Evolutionary conservation across 30 jellyfish, hydroid and myxozoan species (phyloP).

Genomic region (Nemopilema nomurai): DNA sequence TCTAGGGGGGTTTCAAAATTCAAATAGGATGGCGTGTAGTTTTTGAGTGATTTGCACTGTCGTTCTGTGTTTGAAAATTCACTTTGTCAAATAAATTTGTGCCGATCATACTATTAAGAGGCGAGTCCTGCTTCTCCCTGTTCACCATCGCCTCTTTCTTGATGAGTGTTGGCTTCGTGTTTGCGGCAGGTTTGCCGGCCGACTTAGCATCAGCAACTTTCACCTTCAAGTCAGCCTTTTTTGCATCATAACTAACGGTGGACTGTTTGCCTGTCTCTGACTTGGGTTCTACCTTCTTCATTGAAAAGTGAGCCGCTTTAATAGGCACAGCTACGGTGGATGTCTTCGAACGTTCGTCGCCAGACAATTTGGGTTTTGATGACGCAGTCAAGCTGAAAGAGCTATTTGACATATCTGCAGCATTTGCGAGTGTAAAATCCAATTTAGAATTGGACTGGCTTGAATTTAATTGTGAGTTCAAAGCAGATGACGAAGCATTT

Average conservation of each 20-base stretch:
- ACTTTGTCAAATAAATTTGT: conserved; percentile 21
- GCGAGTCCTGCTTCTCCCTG: background rate
- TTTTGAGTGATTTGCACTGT: background rate
- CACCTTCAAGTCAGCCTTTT: background rate
- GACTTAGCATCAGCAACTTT: background rate
- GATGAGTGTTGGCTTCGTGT: background rate
- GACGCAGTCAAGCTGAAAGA: background rate
- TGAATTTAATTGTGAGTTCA: background rate
- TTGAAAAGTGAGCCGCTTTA: background rate
- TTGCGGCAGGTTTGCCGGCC: background rate
- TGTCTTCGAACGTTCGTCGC: background rate
- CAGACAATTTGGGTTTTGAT: background rate
- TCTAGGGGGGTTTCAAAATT: background rate
- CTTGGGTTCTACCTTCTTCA: background rate
- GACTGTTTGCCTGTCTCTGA: background rate
- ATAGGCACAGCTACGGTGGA: background rate
- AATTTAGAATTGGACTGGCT: conserved; percentile 20
- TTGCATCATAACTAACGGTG: background rate
- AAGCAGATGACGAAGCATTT: background rate
- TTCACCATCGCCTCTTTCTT: background rate
- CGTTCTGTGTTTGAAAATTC: background rate
- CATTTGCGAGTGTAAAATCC: conserved; percentile 9
- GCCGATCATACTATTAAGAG: background rate
- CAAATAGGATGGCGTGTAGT: conserved; percentile 15
- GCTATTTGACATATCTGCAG: background rate